Evolutionary conservation across 1,140 invertebrate genomes (phyloP).

Genomic region (Ridgeia piscesae): DNA sequence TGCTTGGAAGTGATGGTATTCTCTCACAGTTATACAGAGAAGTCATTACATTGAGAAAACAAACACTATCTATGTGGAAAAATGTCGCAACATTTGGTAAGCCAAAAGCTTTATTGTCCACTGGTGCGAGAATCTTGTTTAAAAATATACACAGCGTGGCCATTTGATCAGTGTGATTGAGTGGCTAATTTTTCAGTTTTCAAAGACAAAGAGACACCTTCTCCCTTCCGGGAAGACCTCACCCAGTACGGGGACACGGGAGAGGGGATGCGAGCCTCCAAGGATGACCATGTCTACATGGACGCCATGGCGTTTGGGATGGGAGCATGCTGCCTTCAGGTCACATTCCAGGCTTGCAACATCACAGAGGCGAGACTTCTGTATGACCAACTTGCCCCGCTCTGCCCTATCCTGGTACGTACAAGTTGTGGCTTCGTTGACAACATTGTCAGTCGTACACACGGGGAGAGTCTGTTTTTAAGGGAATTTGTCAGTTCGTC

Average conservation of each 20-base stretch:
- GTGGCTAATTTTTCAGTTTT: constrained; percentile 70
- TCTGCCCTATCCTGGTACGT: constrained; percentile 94
- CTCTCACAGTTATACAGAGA: too few species aligned
- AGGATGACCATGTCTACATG: constrained; percentile 85
- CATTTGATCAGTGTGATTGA: neutral
- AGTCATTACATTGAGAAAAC: too few species aligned
- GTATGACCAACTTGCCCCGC: constrained; percentile 95
- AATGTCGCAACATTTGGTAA: too few species aligned
- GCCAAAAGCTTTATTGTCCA: too few species aligned
- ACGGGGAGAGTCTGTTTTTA: too few species aligned
- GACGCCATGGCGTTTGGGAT: constrained; percentile 99
- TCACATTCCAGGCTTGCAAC: constrained; percentile 86
- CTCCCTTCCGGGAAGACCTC: constrained; percentile 77
- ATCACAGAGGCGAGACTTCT: constrained; percentile 91
- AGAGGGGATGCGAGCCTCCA: constrained; percentile 36
- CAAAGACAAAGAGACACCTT: constrained; percentile 78
- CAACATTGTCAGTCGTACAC: too few species aligned
- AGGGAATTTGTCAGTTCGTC: too few species aligned
- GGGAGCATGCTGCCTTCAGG: constrained; percentile 96
- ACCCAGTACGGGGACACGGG: constrained; percentile 62
- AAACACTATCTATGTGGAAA: too few species aligned
- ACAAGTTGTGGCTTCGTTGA: neutral
- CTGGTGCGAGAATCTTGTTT: too few species aligned
- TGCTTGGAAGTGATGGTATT: too few species aligned
- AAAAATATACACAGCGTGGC: too few species aligned